Evolutionary conservation across 1,140 invertebrate genomes (phyloP).

Genomic region (Dendroctonus ponderosae): DNA sequence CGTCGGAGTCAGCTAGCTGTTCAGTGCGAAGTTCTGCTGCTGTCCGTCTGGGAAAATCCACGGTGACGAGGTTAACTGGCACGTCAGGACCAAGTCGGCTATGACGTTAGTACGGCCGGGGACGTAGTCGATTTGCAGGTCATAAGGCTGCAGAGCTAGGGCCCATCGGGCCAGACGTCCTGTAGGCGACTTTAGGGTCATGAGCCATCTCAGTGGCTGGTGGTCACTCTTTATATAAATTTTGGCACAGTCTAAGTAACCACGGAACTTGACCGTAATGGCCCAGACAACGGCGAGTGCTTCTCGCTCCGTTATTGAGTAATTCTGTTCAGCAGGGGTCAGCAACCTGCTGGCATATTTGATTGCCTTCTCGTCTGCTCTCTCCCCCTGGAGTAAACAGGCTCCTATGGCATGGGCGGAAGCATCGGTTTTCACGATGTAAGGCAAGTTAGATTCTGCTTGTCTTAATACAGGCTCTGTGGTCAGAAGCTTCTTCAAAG

Average conservation of each 20-base stretch:
- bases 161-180: not conserved
- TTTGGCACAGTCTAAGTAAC: too few species aligned
- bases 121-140: not conserved
- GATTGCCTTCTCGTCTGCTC: too few species aligned
- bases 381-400: too few species aligned
- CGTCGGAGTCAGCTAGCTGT: constrained; percentile 10
- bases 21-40: constrained; percentile 4
- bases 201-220: too few species aligned
- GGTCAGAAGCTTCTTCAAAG: constrained; percentile 10
- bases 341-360: constrained; percentile 4
- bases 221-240: too few species aligned
- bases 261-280: not conserved
- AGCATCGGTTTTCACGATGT: constrained; percentile 24
- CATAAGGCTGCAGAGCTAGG: not conserved
- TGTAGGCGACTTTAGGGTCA: too few species aligned
- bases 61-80: constrained; percentile 1
- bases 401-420: too few species aligned
- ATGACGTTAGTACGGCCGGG: not conserved
- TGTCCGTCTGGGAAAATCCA: not conserved
- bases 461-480: constrained; percentile 15
- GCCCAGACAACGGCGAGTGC: constrained; percentile 8
- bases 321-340: constrained; percentile 2
- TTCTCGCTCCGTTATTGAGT: constrained; percentile 7
- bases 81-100: not conserved
- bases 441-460: constrained; percentile 15